phyloP scores from a whole-genome alignment of 2,797 vertebrate species.

The Emydoidea blandingii region DNA sequence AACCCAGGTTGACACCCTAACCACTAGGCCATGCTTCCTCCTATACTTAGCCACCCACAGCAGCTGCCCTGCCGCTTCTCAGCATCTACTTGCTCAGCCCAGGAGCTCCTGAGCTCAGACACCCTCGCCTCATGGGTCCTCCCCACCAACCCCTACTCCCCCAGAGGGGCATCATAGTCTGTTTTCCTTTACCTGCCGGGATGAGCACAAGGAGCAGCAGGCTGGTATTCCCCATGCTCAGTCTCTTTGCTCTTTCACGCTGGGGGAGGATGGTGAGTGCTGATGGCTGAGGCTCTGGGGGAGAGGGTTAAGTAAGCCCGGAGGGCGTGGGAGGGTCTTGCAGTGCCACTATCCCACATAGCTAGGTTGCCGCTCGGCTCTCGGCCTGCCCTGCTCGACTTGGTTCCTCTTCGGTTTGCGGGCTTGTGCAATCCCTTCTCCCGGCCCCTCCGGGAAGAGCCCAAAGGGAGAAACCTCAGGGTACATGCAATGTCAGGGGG shows the following conservation, averaged over 20 bases:
- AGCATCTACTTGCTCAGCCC: background rate
- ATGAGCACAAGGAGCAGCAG: conserved; percentile 28
- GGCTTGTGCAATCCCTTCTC: conserved; percentile 55
- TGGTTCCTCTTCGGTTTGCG: background rate
- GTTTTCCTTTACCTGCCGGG: background rate
- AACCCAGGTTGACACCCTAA: background rate
- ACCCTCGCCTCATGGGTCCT: background rate
- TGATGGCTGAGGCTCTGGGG: background rate
- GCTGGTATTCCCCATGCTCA: background rate
- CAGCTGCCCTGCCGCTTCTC: background rate
- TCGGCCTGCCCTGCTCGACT: background rate
- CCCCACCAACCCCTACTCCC: too few relatives aligned
- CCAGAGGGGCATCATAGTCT: background rate
- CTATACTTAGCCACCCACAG: background rate
- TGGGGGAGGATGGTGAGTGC: background rate
- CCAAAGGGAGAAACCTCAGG: background rate
- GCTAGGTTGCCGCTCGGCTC: background rate
- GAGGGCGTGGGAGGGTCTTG: background rate
- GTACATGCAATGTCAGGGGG: accelerated
- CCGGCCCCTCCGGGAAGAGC: background rate
- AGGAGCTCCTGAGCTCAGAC: too few relatives aligned
- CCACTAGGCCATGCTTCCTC: background rate
- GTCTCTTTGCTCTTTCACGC: accelerated
- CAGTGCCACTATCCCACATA: background rate
- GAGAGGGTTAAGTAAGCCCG: background rate